These are phyloP conservation scores for Nebria salina DNA, from an alignment of 2,888 invertebrate genomes.

Conservation along the genomic window DNA sequence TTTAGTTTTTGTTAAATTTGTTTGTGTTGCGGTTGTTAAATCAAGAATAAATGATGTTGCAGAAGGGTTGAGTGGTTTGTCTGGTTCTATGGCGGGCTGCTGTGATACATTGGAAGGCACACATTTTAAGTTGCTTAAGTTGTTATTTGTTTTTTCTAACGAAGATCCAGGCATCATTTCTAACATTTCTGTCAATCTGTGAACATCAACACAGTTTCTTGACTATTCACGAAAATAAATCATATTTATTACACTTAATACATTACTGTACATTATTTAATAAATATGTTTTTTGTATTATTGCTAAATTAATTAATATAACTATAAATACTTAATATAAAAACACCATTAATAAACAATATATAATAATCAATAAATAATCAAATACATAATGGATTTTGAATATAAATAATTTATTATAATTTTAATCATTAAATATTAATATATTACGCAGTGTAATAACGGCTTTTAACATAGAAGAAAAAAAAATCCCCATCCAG, in stretches of 20 bases:
- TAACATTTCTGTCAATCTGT: slow-evolving; percentile 18
- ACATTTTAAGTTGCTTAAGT: slow-evolving; percentile 31
- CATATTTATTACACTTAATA: background rate
- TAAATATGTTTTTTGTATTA: background rate
- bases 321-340: background rate
- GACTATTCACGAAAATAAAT: background rate
- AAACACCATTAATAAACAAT: background rate
- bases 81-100: slow-evolving; percentile 22
- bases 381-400: background rate
- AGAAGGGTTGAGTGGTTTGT: slow-evolving; percentile 12
- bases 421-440: background rate
- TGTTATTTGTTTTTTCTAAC: slow-evolving; percentile 38
- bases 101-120: slow-evolving; percentile 31
- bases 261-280: background rate
- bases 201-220: background rate
- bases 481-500: background rate
- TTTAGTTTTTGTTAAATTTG: background rate
- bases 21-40: background rate
- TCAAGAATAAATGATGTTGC: background rate
- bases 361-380: background rate
- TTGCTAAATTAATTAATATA: background rate
- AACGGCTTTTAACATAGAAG: background rate
- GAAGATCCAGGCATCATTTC: slow-evolving; percentile 44
- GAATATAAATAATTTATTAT: background rate
- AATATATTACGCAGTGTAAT: background rate